These are phyloP conservation scores for Athalia circularis DNA, from an alignment of 2,888 invertebrate species.

Conservation along the genomic window DNA sequence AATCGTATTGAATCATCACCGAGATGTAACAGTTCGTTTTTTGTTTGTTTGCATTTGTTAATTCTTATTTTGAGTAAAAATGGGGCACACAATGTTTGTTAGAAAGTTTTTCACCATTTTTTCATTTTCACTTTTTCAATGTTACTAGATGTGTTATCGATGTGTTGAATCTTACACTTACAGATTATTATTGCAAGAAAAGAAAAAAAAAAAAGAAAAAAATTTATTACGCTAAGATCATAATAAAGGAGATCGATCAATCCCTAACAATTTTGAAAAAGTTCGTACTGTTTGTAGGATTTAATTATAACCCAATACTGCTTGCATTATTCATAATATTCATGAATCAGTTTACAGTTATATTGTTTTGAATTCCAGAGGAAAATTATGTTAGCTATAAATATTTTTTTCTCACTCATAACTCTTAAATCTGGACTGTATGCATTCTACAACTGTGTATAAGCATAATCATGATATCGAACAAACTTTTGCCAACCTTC, in stretches of 20 bases:
- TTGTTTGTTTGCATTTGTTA: neutral
- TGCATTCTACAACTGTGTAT: neutral
- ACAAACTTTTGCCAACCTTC: too few relatives aligned
- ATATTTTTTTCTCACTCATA: too few relatives aligned
- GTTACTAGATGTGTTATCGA: conserved; percentile 18
- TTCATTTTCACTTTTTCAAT: conserved; percentile 1
- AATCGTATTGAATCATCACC: neutral
- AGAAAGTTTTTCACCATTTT: conserved; percentile 10
- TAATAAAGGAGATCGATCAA: conserved; percentile 9
- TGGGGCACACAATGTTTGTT: neutral
- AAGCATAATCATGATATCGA: neutral
- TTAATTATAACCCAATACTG: too few relatives aligned
- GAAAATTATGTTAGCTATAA: too few relatives aligned
- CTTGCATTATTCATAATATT: too few relatives aligned
- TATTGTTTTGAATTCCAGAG: too few relatives aligned
- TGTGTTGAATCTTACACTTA: conserved; percentile 25
- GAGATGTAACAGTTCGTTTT: neutral
- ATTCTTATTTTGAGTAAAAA: neutral
- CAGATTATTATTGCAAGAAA: neutral
- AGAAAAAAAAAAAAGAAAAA: neutral
- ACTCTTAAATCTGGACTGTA: too few relatives aligned
- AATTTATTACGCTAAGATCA: conserved; percentile 1
- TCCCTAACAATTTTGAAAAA: neutral
- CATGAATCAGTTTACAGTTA: too few relatives aligned
- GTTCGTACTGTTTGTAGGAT: too few relatives aligned